phyloP scores from a whole-genome alignment of 2,797 vertebrate species.

The Leptodactylus fallax region DNA sequence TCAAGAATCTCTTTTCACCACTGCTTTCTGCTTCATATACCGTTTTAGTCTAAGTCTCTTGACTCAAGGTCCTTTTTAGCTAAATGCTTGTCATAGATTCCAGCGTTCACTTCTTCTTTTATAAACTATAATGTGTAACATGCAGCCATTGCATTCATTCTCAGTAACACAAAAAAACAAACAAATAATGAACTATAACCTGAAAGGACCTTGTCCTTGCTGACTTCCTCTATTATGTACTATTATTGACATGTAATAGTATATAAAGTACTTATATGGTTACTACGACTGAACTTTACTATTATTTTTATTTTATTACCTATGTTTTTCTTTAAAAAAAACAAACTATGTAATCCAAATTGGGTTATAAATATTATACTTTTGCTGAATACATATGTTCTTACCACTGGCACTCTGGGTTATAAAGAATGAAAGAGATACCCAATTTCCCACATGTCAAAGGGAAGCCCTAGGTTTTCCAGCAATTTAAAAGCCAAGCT shows the following conservation, averaged over 20 bases:
- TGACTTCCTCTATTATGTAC: background rate
- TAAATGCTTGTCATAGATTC: conserved; percentile 22
- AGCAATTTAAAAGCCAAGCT: background rate
- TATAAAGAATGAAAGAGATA: background rate
- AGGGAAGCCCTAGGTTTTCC: conserved; percentile 19
- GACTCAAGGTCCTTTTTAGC: background rate
- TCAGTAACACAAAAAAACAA: background rate
- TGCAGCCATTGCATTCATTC: background rate
- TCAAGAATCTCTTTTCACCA: conserved; percentile 21
- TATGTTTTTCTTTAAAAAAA: background rate
- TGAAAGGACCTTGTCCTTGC: conserved; percentile 10
- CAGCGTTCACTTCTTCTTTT: background rate
- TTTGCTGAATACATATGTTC: background rate
- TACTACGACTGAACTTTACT: background rate
- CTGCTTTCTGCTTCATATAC: background rate
- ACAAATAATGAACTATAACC: background rate
- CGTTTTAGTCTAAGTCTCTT: background rate
- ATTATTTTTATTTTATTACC: no score
- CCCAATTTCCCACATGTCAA: background rate
- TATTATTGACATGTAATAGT: background rate
- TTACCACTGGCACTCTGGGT: background rate
- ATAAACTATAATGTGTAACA: background rate
- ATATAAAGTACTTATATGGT: background rate
- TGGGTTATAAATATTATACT: background rate
- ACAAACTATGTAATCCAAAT: background rate